Percentiles rank a stretch among this genome's conserved stretches.
Evolutionary conservation across 2,888 invertebrate species (phyloP).

Genomic region (Dione juno): DNA sequence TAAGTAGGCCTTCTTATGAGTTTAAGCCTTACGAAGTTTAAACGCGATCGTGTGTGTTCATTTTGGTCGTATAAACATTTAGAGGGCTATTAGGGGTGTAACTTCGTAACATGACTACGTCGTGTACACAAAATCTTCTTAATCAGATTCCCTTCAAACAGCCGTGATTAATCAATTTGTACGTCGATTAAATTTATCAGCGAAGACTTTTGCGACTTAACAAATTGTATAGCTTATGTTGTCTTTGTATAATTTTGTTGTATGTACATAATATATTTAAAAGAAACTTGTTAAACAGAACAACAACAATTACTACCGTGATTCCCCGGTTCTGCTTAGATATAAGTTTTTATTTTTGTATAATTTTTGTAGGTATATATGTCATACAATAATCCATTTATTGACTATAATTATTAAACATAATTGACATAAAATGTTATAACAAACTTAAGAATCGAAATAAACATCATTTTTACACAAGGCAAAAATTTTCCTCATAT

Average conservation of each 20-base stretch:
- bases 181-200: background rate
- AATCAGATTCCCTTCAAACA: background rate
- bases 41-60: conserved; percentile 41
- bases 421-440: no score
- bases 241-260: background rate
- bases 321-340: background rate
- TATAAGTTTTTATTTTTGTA: background rate
- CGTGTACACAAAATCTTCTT: conserved; percentile 28
- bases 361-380: background rate
- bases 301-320: background rate
- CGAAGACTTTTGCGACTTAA: background rate
- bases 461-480: no score
- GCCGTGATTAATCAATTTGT: conserved; percentile 8
- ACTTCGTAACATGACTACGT: conserved; percentile 29
- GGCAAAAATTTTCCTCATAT: no score
- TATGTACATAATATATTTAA: background rate
- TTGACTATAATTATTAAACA: no score
- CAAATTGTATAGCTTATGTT: background rate
- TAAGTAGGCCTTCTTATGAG: conserved; percentile 40
- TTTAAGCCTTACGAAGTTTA: conserved; percentile 38
- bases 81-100: conserved; percentile 38
- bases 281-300: background rate
- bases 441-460: no score
- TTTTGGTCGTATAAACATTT: conserved; percentile 33
- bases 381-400: no score